Percentiles rank a stretch among this genome's conserved stretches.
Conservation (phyloP, 1,140 invertebrate genomes). For the Cydia amplana region DNA sequence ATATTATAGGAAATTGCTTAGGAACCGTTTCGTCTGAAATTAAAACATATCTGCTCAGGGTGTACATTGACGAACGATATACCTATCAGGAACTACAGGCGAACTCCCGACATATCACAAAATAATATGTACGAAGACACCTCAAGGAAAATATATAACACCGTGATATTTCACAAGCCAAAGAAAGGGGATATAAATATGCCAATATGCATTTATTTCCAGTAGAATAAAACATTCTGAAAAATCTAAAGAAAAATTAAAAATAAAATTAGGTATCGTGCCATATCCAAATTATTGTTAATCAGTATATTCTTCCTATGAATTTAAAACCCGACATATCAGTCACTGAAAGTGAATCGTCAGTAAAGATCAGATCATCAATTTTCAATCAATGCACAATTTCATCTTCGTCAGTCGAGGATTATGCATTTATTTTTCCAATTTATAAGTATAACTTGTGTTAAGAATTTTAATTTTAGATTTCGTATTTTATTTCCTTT, state of each 20-base stretch:
- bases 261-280: conserved; percentile 54
- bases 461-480: conserved; percentile 49
- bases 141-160: conserved; percentile 60
- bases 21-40: conserved; percentile 57
- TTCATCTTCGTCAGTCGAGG: neutral
- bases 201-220: conserved; percentile 63
- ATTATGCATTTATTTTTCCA: conserved; percentile 59
- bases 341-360: conserved; percentile 54
- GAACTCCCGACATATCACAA: conserved; percentile 69
- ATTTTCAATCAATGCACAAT: conserved; percentile 15
- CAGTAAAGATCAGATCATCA: conserved; percentile 6
- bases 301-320: conserved; percentile 26
- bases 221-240: conserved; percentile 46
- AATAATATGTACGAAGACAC: conserved; percentile 53
- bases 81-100: conserved; percentile 49
- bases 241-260: conserved; percentile 51
- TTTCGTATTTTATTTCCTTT: conserved; percentile 58
- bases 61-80: conserved; percentile 52
- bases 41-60: conserved; percentile 74
- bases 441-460: conserved; percentile 45
- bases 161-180: conserved; percentile 77
- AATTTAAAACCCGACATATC: conserved; percentile 51
- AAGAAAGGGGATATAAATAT: conserved; percentile 68
- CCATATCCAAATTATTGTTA: conserved; percentile 56
- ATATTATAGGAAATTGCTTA: conserved; percentile 73